phyloP scores from a whole-genome alignment of 2,113 vertebrate genomes.

The Indri indri region DNA sequence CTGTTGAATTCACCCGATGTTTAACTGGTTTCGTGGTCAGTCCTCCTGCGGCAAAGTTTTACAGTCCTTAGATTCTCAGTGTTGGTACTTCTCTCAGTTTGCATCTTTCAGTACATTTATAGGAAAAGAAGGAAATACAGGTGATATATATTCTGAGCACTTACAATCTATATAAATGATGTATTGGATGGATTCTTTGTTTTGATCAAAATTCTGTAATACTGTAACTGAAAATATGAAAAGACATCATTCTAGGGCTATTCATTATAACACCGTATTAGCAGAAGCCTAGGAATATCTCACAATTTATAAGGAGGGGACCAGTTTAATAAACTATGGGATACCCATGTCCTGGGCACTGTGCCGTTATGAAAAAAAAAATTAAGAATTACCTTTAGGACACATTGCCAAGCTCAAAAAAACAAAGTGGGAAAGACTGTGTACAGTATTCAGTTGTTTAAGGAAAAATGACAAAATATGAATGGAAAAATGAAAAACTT shows the following conservation, averaged over 20 bases:
- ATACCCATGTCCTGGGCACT: neutral
- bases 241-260: neutral
- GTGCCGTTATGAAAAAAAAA: neutral
- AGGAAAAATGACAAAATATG: neutral
- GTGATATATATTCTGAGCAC: neutral
- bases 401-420: neutral
- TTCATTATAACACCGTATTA: neutral
- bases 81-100: neutral
- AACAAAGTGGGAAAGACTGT: neutral
- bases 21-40: neutral
- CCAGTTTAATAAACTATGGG: neutral
- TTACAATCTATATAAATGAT: neutral
- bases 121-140: neutral
- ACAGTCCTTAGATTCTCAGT: neutral
- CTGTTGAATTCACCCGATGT: neutral
- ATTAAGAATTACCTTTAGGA: neutral
- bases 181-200: neutral
- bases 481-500: neutral
- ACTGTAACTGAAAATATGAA: neutral
- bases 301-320: neutral
- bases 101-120: neutral
- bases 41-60: neutral
- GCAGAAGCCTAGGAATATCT: neutral
- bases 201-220: neutral
- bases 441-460: neutral